A percentile compares a stretch with the other conserved stretches of the same genome.
Evolutionary conservation across 37 sponge, comb jelly and placozoan genomes (phyloP).

Genomic region (Petrosia ficiformis): DNA sequence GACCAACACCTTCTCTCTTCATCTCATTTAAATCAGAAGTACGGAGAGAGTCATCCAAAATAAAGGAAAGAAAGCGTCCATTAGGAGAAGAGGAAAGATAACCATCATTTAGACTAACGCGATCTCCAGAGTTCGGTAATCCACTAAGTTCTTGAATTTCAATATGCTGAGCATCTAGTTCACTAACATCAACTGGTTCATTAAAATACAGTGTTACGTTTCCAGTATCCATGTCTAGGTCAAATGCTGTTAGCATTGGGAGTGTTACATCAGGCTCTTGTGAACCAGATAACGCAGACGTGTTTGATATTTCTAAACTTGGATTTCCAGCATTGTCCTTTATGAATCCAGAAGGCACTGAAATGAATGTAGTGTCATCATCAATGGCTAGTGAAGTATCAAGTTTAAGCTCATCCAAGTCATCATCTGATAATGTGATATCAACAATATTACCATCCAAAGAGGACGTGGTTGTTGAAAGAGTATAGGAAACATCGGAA

Average conservation of each 20-base stretch:
- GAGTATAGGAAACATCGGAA: constrained; percentile 8
- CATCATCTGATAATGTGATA: constrained; percentile 42
- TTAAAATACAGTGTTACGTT: constrained; percentile 54
- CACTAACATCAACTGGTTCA: constrained; percentile 50
- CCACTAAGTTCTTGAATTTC: constrained; percentile 31
- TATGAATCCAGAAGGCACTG: constrained; percentile 34
- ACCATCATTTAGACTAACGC: neutral
- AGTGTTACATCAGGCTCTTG: constrained; percentile 54
- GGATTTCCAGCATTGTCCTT: constrained; percentile 62
- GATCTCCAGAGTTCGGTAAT: constrained; percentile 4
- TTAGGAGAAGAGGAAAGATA: constrained; percentile 2
- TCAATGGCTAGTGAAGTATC: constrained; percentile 57
- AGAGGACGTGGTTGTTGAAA: constrained; percentile 10
- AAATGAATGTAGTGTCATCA: constrained; percentile 44
- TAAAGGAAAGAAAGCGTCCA: constrained; percentile 6
- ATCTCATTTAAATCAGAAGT: constrained; percentile 25
- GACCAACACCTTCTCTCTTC: constrained; percentile 11
- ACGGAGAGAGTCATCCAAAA: constrained; percentile 9
- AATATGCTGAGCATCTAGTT: constrained; percentile 39
- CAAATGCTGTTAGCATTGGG: constrained; percentile 49
- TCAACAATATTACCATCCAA: constrained; percentile 9
- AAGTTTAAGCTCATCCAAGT: constrained; percentile 72
- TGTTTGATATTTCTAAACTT: constrained; percentile 20
- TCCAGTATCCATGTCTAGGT: constrained; percentile 61
- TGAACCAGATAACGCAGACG: constrained; percentile 14